Percentiles rank a stretch among this genome's conserved stretches.
These are phyloP conservation scores for Halocynthia aurantium DNA, from an alignment of 23 tunicate species.

Conservation along the genomic window DNA sequence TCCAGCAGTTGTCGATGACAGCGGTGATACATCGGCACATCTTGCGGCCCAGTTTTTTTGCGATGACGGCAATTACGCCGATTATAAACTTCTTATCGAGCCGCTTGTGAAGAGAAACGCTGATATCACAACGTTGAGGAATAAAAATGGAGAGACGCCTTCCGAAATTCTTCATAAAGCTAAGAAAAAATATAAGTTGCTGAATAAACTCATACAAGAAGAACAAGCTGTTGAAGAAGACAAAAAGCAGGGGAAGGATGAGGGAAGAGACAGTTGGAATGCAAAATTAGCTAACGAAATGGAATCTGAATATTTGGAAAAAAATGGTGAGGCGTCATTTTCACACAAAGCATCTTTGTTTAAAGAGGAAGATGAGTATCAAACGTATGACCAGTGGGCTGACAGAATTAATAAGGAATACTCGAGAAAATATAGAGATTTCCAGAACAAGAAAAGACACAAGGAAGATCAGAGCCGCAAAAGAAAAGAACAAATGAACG, in stretches of 20 bases:
- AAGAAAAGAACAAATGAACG: slow-evolving; percentile 50
- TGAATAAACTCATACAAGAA: slow-evolving; percentile 6
- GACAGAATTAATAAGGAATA: slow-evolving; percentile 80
- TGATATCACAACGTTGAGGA: slow-evolving; percentile 25
- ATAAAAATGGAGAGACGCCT: slow-evolving; percentile 72
- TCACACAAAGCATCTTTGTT: neutral
- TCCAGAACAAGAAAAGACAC: slow-evolving; percentile 15
- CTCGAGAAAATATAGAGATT: slow-evolving; percentile 33
- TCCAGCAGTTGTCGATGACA: slow-evolving; percentile 37
- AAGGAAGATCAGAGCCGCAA: slow-evolving; percentile 27
- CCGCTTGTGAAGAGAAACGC: slow-evolving; percentile 61
- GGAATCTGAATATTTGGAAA: slow-evolving; percentile 11
- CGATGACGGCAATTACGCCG: slow-evolving; percentile 61
- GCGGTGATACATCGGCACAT: slow-evolving; percentile 78
- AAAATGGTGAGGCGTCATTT: neutral
- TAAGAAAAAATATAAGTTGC: slow-evolving; percentile 15
- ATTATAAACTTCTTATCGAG: slow-evolving; percentile 64
- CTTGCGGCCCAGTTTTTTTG: slow-evolving; percentile 75
- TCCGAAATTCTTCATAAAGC: slow-evolving; percentile 15
- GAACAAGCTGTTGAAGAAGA: slow-evolving; percentile 5
- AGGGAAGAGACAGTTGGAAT: slow-evolving; percentile 29
- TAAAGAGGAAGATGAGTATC: slow-evolving; percentile 40
- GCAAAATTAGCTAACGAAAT: slow-evolving; percentile 43
- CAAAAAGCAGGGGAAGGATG: slow-evolving; percentile 6
- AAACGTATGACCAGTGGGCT: slow-evolving; percentile 91